Conservation (phyloP, 2,797 vertebrate species). For the Stomatorhinus walkeri region DNA sequence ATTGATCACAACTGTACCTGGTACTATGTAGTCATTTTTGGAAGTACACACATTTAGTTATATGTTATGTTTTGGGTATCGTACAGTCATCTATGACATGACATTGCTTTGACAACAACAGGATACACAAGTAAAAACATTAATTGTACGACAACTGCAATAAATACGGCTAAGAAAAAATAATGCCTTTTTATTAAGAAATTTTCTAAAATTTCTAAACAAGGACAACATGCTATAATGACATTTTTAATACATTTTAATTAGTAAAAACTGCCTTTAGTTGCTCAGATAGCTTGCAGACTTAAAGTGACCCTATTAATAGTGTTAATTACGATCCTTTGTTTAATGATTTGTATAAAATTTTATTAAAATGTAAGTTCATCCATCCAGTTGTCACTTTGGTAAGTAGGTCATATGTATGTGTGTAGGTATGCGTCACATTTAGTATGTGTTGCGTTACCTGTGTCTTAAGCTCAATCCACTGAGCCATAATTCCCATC, state of each 20-base stretch:
- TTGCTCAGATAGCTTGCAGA: not conserved
- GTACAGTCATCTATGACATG: not conserved
- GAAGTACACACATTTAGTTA: not conserved
- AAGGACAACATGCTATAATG: not conserved
- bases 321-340: not conserved
- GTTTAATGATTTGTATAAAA: slow-evolving; percentile 3
- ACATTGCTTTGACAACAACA: not conserved
- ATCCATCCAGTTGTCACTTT: not conserved
- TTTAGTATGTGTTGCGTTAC: not conserved
- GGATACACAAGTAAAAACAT: not conserved
- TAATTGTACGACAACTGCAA: not conserved
- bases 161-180: not conserved
- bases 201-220: not conserved
- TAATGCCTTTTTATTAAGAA: not conserved
- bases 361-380: not conserved
- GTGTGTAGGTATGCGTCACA: not conserved
- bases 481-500: not conserved
- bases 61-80: not conserved
- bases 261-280: not conserved
- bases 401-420: slow-evolving; percentile 1
- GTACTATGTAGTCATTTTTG: not conserved
- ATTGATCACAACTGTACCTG: not conserved
- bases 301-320: not conserved
- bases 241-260: not conserved
- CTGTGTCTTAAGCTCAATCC: not conserved